Conservation (phyloP, 1,140 invertebrate genomes). For the Coenobita brevimanus region DNA sequence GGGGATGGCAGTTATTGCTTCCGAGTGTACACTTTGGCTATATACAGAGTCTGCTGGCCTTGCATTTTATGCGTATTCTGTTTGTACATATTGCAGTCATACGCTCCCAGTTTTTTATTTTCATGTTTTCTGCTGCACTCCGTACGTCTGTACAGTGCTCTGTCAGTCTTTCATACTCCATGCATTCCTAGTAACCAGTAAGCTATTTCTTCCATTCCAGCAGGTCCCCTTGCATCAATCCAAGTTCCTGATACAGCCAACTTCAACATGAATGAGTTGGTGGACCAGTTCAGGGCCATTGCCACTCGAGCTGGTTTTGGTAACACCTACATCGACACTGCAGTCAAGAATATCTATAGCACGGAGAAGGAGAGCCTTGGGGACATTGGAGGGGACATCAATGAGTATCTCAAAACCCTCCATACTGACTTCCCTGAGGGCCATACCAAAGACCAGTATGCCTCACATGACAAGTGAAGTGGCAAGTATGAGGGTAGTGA, state of each 20-base stretch:
- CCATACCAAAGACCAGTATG: constrained; percentile 3
- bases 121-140: background rate
- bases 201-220: background rate
- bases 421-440: background rate
- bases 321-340: constrained; percentile 68
- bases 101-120: background rate
- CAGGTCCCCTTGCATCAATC: constrained; percentile 68
- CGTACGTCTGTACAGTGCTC: background rate
- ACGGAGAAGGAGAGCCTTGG: constrained; percentile 39
- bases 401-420: constrained; percentile 24
- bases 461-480: background rate
- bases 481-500: no score
- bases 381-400: constrained; percentile 8
- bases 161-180: background rate
- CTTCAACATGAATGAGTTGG: constrained; percentile 68
- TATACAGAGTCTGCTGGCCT: background rate
- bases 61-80: background rate
- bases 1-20: no score
- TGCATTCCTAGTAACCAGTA: background rate
- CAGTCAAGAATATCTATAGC: constrained; percentile 67
- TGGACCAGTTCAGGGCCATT: constrained; percentile 68
- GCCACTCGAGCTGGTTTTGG: constrained; percentile 67
- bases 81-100: background rate
- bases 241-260: constrained; percentile 63
- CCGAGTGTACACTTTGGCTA: no score